Conservation (phyloP, 2,888 invertebrate genomes). For the Gortyna flavago region DNA sequence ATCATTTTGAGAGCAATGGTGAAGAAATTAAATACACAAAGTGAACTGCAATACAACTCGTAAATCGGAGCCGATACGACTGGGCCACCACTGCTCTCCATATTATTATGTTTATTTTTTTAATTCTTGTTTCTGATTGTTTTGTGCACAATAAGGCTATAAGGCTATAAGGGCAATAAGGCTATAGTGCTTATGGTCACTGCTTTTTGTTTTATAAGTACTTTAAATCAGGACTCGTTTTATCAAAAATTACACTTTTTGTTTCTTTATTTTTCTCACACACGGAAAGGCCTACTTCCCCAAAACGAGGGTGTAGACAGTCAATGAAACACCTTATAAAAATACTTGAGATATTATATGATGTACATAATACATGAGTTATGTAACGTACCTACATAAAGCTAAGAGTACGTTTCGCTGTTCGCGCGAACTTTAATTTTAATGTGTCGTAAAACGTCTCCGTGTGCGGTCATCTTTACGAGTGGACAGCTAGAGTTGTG, state of each 20-base stretch:
- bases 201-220: not conserved
- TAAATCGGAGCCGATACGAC: not conserved
- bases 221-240: too few relatives aligned
- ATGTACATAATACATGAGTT: conserved; percentile 22
- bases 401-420: conserved; percentile 64
- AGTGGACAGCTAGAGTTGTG: conserved; percentile 33
- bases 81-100: too few relatives aligned
- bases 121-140: too few relatives aligned
- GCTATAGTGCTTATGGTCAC: too few relatives aligned
- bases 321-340: conserved; percentile 1
- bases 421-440: conserved; percentile 67
- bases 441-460: conserved; percentile 63
- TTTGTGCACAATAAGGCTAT: too few relatives aligned
- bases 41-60: not conserved
- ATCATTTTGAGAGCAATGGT: not conserved
- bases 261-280: not conserved
- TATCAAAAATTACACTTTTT: too few relatives aligned
- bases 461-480: conserved; percentile 62
- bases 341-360: conserved; percentile 25
- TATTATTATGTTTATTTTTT: too few relatives aligned
- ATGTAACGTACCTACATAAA: conserved; percentile 30
- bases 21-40: not conserved
- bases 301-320: not conserved
- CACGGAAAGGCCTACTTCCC: not conserved
- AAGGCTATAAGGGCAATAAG: too few relatives aligned